Percentiles rank a stretch among this genome's conserved stretches.
These are phyloP conservation scores for Montifringilla adamsi DNA, from an alignment of 2,113 vertebrate species.

Conservation along the genomic window DNA sequence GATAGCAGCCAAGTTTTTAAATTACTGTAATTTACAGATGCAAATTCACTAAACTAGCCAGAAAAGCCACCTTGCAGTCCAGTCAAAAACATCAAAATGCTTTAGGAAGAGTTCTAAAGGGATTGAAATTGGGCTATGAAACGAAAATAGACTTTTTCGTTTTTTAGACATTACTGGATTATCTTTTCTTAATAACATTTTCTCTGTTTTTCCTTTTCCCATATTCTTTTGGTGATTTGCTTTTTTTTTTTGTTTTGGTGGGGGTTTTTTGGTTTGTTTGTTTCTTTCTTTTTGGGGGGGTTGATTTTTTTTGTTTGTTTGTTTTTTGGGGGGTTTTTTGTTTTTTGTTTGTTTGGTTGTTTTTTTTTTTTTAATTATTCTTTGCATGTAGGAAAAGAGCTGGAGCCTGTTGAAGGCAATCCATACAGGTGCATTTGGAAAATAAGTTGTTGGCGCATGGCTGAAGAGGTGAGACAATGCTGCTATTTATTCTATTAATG, in stretches of 20 bases:
- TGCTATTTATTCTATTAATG: background rate
- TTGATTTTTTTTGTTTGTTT: no score
- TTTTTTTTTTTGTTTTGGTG: no score
- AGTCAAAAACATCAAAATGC: background rate
- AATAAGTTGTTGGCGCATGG: conserved; percentile 95
- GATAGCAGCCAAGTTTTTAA: background rate
- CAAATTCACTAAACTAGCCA: background rate
- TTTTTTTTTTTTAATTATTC: background rate
- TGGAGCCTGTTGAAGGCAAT: conserved; percentile 92
- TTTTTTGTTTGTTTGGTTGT: no score
- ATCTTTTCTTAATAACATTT: background rate
- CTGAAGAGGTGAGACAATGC: conserved; percentile 86
- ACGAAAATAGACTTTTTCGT: background rate
- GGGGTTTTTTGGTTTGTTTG: no score
- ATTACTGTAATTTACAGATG: background rate
- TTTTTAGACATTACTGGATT: background rate
- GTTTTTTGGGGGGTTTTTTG: no score
- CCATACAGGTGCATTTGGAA: conserved; percentile 95
- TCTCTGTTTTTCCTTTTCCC: background rate
- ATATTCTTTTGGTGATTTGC: background rate
- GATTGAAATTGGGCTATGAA: background rate
- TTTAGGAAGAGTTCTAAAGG: background rate
- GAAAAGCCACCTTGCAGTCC: background rate
- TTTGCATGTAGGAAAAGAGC: conserved; percentile 66
- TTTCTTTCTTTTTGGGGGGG: no score